A percentile compares a stretch with the other conserved stretches of the same genome.
phyloP scores from a whole-genome alignment of 2,113 vertebrate species.

The Carassius gibelio region DNA sequence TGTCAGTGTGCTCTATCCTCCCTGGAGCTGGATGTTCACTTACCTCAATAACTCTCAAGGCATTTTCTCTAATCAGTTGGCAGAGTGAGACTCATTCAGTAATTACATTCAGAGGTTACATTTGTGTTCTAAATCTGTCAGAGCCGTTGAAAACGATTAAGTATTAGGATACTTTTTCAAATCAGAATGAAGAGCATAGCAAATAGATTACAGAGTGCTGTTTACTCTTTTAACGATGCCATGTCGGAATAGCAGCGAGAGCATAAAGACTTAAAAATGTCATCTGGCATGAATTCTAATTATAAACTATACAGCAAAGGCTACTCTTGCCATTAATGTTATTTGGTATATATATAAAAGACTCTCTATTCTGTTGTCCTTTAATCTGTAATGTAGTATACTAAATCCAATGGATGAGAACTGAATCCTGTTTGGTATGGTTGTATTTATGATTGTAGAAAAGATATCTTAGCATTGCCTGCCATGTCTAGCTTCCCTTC shows the following conservation, averaged over 20 bases:
- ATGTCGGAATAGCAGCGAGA: background rate
- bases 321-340: background rate
- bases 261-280: constrained; percentile 17
- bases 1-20: constrained; percentile 38
- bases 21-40: constrained; percentile 43
- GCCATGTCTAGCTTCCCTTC: background rate
- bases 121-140: constrained; percentile 49
- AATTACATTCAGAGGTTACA: constrained; percentile 46
- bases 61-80: constrained; percentile 47
- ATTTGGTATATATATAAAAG: background rate
- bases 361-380: background rate
- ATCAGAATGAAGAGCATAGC: constrained; percentile 35
- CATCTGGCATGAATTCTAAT: background rate
- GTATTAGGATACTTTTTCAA: constrained; percentile 37
- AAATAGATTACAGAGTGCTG: constrained; percentile 38
- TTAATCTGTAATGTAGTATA: background rate
- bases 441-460: background rate
- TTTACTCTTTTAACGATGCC: constrained; percentile 34
- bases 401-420: background rate
- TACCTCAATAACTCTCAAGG: constrained; percentile 44
- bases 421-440: background rate
- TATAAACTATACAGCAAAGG: background rate
- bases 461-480: background rate
- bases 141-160: constrained; percentile 38
- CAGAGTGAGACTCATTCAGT: constrained; percentile 45